Base-by-base conservation (phyloP, 2,888 invertebrate genomes). In the Harpagoxenus sublaevis region DNA sequence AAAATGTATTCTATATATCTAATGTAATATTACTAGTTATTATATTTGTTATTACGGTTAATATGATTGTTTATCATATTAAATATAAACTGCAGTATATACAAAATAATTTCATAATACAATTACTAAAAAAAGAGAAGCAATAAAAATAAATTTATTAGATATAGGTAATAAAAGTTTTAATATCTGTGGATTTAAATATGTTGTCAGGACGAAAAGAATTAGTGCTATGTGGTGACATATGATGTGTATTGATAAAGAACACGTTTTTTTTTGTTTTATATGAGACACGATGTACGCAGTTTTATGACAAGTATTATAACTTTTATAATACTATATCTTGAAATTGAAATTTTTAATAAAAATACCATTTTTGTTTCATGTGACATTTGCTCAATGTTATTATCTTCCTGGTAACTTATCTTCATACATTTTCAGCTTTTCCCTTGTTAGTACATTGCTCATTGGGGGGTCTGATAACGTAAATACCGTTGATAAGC, bases 381-480 rank as follows among this genome's bases (percentile, higher is more conserved):
- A 79, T 2, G 18, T 51, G 48, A 28, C 15, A 53, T 28, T 39
- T 55, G 1, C 18, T 39, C 18, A 23, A 23, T n/a, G 45, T 45
- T 45, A 45, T 83, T 70, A 79, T 83, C 53, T 68, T 62, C 0
- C 39, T 53, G 42, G 48, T 51, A 55, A 18, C 6, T 45, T 3
- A 63, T n/a, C 4, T 48, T 9, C 23, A 70, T 42, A 65, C 3
- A 28, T 78, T 31, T 48, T 9, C 15, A 39, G 31, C 60, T 68
- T 55, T 53, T 8, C 15, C 39, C 63, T 51, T 51, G 60, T 68
- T 68, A 65, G 51, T 23, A 48, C 12, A 48, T 66, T 68, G 31
- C 45, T 71, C 35, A 62, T 57, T 51, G 84, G 81, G 53, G 53
- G 74, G 60, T 74, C 74, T 48, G 83, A 83, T 85, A 85, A 75